Conservation (phyloP, 2,113 vertebrate species). For the Coreoperca whiteheadi region DNA sequence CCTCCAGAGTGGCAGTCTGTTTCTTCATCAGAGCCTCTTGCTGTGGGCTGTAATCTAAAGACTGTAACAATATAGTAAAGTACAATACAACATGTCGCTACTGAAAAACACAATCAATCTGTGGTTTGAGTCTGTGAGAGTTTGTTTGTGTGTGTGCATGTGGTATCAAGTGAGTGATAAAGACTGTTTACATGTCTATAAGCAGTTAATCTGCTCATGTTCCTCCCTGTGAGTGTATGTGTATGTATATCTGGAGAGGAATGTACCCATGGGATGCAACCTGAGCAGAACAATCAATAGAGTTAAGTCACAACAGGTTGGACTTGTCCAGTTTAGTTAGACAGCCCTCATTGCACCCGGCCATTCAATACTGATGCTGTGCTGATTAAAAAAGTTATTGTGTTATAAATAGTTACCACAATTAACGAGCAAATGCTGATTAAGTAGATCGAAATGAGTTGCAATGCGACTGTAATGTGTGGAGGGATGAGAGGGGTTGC, state of each 20-base stretch:
- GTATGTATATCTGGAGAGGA: constrained; percentile 34
- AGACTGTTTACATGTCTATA: constrained; percentile 46
- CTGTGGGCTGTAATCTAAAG: constrained; percentile 82
- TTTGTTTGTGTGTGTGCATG: constrained; percentile 14
- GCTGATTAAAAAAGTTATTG: constrained; percentile 64
- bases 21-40: constrained; percentile 90
- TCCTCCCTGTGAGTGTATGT: constrained; percentile 39
- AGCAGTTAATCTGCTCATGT: constrained; percentile 56
- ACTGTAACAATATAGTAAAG: constrained; percentile 77
- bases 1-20: constrained; percentile 88
- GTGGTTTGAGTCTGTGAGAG: constrained; percentile 23
- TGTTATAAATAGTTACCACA: constrained; percentile 40
- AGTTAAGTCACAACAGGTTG: constrained; percentile 64
- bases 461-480: constrained; percentile 13
- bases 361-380: constrained; percentile 40
- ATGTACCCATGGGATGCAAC: constrained; percentile 70
- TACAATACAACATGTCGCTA: constrained; percentile 20
- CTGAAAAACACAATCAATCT: constrained; percentile 52
- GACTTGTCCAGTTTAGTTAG: constrained; percentile 51
- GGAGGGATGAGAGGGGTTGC: neutral
- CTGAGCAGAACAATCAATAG: constrained; percentile 70
- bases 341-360: constrained; percentile 16
- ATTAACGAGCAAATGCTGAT: constrained; percentile 67
- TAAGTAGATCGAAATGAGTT: constrained; percentile 56
- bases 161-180: constrained; percentile 44